Conservation (phyloP, 37 sponge, comb jelly and placozoan genomes). For the Cliona cf. orientalis region DNA sequence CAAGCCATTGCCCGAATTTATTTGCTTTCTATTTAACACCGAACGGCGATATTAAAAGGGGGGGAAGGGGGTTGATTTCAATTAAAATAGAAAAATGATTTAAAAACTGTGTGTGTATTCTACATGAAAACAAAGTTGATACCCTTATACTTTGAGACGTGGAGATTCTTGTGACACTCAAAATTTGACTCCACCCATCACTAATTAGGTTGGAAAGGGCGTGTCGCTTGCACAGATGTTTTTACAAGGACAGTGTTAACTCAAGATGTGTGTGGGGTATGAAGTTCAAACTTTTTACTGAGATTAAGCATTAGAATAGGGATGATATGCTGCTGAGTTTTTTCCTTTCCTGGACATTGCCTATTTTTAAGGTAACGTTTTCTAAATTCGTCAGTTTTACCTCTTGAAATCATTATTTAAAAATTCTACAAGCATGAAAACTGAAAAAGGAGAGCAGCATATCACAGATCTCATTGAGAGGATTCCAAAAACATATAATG, state of each 20-base stretch:
- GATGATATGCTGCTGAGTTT: neutral
- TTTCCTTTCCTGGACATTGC: neutral
- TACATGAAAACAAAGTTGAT: neutral
- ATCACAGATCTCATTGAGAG: neutral
- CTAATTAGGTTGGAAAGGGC: neutral
- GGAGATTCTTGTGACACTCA: neutral
- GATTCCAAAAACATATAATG: neutral
- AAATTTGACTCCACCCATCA: neutral
- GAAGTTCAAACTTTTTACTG: neutral
- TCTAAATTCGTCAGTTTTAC: neutral
- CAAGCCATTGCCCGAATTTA: no score
- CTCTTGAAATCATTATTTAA: neutral
- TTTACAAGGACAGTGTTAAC: neutral
- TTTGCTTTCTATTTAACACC: no score
- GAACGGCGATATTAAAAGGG: neutral
- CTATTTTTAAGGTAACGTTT: neutral
- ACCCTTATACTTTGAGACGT: neutral
- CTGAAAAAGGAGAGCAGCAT: neutral
- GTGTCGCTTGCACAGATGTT: neutral
- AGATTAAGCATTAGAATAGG: neutral
- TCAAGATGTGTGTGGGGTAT: neutral
- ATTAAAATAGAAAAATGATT: neutral
- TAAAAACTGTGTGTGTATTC: neutral
- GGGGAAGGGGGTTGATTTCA: neutral
- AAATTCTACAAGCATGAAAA: neutral